Conservation (phyloP, 1,140 invertebrate species). For the Cydia fagiglandana region DNA sequence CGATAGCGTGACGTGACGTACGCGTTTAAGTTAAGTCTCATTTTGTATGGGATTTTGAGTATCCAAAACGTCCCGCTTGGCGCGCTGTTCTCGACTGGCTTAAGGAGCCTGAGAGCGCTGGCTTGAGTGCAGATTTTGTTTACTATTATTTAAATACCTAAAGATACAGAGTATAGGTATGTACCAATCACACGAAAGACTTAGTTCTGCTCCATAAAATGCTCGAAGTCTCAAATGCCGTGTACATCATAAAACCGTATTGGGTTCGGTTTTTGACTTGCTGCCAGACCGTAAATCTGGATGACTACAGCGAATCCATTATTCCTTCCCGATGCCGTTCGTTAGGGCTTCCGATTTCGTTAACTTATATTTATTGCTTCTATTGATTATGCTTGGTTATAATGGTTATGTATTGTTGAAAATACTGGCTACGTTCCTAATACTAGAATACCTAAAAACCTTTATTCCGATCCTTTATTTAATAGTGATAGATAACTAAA, state of each 20-base stretch:
- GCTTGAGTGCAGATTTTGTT: too few relatives aligned
- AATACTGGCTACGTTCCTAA: not conserved
- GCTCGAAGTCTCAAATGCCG: too few relatives aligned
- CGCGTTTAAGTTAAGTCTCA: too few relatives aligned
- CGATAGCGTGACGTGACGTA: too few relatives aligned
- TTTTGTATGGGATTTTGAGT: too few relatives aligned
- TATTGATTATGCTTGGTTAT: not conserved
- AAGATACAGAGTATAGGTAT: too few relatives aligned
- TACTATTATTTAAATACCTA: too few relatives aligned
- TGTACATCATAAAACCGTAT: not conserved
- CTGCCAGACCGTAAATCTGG: constrained; percentile 10
- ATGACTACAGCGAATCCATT: not conserved
- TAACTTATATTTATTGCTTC: constrained; percentile 13
- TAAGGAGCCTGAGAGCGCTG: too few relatives aligned
- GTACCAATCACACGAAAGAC: too few relatives aligned
- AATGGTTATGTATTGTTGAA: not conserved
- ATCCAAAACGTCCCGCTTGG: too few relatives aligned
- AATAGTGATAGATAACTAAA: not conserved
- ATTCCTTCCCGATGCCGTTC: constrained; percentile 7
- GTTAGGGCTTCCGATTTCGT: not conserved
- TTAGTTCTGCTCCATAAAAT: too few relatives aligned
- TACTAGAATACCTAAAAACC: not conserved
- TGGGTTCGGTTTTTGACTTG: constrained; percentile 16
- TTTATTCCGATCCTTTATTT: not conserved
- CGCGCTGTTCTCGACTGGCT: too few relatives aligned